Evolutionary conservation across 2,113 vertebrate genomes (phyloP).

Genomic region (Cavia porcellus): DNA sequence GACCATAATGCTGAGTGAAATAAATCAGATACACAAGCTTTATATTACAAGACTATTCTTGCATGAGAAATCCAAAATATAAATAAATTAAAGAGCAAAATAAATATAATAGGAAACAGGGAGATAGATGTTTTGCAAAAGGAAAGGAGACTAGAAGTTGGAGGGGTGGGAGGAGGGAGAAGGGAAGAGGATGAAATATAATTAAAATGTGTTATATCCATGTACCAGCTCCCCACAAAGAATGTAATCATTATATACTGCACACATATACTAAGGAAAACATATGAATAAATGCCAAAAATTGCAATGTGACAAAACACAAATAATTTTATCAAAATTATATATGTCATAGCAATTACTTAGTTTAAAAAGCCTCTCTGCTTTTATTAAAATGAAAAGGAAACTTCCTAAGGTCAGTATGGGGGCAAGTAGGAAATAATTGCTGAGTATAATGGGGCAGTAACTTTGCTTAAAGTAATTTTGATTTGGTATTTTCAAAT

Average conservation of each 20-base stretch:
- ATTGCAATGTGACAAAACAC: not conserved
- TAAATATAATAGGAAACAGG: not conserved
- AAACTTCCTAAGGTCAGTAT: not conserved
- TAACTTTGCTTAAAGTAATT: not conserved
- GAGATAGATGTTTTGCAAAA: not conserved
- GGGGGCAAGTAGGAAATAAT: conserved; percentile 9
- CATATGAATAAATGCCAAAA: not conserved
- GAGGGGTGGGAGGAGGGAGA: not conserved
- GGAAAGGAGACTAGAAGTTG: not conserved
- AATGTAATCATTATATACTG: not conserved
- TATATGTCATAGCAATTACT: not conserved
- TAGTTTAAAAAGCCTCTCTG: not conserved
- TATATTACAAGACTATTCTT: not conserved
- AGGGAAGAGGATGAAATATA: not conserved
- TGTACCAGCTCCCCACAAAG: not conserved
- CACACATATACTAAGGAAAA: not conserved
- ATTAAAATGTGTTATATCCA: not conserved
- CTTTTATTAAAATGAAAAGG: conserved; percentile 6
- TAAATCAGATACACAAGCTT: not conserved
- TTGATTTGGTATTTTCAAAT: conserved; percentile 13
- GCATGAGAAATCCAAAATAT: not conserved
- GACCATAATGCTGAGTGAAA: not conserved
- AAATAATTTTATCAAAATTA: conserved; percentile 18
- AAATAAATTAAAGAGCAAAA: not conserved
- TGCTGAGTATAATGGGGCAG: not conserved